These are phyloP conservation scores for Eilema sororculum DNA, from an alignment of 2,888 invertebrate genomes.

Conservation along the genomic window DNA sequence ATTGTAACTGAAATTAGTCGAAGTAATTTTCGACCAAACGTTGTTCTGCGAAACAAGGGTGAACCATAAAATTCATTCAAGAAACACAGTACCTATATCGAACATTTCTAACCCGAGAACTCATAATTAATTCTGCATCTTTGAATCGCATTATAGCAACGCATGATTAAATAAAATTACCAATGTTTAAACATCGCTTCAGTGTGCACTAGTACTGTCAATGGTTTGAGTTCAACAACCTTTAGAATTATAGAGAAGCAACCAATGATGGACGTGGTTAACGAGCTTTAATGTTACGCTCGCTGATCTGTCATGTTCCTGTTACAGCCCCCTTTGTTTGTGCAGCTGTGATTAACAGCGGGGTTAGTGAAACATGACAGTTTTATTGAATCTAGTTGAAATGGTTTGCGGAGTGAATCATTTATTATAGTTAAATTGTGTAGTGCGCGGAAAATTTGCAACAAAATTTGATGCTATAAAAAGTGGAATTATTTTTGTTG, in stretches of 20 bases:
- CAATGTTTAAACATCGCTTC: slow-evolving; percentile 3
- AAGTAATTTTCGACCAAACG: too few species aligned
- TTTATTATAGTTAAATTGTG: neutral
- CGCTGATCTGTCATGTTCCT: slow-evolving; percentile 29
- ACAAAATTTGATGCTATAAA: too few species aligned
- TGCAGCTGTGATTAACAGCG: slow-evolving; percentile 26
- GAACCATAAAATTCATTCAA: too few species aligned
- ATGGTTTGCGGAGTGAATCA: neutral
- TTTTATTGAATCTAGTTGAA: slow-evolving; percentile 20
- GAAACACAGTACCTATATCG: neutral
- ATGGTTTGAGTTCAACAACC: slow-evolving; percentile 33
- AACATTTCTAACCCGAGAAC: neutral
- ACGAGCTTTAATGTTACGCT: slow-evolving; percentile 37
- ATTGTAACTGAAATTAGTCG: too few species aligned
- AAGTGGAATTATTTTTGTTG: too few species aligned
- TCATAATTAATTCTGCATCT: neutral
- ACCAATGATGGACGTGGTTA: slow-evolving; percentile 37
- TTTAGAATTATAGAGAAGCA: slow-evolving; percentile 33
- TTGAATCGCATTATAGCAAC: neutral
- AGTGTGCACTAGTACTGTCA: slow-evolving; percentile 22
- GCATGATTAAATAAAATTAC: slow-evolving; percentile 13
- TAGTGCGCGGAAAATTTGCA: neutral
- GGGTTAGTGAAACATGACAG: slow-evolving; percentile 28
- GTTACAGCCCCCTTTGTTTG: slow-evolving; percentile 27
- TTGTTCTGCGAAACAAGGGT: too few species aligned